Percentiles rank a stretch among this genome's conserved stretches.
Conservation (phyloP, 1,140 invertebrate species). For the Helicoverpa armigera region DNA sequence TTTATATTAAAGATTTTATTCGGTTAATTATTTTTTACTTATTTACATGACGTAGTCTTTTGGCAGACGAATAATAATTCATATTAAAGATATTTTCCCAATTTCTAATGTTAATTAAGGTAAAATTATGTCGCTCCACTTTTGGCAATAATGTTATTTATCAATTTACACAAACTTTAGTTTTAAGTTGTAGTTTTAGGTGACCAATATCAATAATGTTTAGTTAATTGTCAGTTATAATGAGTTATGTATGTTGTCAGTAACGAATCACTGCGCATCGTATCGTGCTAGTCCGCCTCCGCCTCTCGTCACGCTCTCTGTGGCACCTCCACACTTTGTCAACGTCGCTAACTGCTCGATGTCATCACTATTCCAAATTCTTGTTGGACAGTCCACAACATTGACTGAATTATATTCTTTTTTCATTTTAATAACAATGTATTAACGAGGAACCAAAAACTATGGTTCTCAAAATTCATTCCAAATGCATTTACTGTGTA, state of each 20-base stretch:
- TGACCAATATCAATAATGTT: not conserved
- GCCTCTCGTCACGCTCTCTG: too few species aligned
- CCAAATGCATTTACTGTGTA: conserved; percentile 44
- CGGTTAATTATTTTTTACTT: conserved; percentile 8
- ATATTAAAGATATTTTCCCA: not conserved
- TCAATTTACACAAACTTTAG: not conserved
- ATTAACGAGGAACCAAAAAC: conserved; percentile 1
- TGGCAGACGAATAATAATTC: not conserved
- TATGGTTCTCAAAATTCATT: conserved; percentile 43
- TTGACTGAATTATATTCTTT: too few species aligned
- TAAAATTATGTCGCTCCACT: conserved; percentile 11
- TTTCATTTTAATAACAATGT: too few species aligned
- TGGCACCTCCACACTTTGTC: too few species aligned
- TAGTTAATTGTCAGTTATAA: not conserved
- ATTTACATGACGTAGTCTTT: too few species aligned
- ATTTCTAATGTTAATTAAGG: too few species aligned
- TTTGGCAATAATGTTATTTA: conserved; percentile 50
- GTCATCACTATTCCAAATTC: too few species aligned
- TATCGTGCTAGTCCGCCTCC: not conserved
- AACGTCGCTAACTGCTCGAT: too few species aligned
- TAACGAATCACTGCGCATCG: not conserved
- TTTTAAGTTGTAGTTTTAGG: conserved; percentile 9
- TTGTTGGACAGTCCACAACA: too few species aligned
- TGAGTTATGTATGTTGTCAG: not conserved
- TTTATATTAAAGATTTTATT: conserved; percentile 1